Evolutionary conservation across 2,113 vertebrate genomes (phyloP).

Genomic region (Muntiacus muntjak): DNA sequence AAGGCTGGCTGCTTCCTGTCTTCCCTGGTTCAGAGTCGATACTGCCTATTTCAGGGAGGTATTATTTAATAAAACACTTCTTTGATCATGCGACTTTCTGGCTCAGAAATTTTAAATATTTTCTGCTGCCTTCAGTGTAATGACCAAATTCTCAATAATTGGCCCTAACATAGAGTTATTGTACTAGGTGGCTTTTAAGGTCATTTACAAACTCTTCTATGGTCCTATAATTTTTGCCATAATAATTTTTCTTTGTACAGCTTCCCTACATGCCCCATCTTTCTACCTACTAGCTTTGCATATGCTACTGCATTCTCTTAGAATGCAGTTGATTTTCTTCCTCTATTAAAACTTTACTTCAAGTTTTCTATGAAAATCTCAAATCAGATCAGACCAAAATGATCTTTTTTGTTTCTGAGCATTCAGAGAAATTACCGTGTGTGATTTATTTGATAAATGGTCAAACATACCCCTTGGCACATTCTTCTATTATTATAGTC

Average conservation of each 20-base stretch:
- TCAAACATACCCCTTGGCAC: not conserved
- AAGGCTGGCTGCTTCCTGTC: not conserved
- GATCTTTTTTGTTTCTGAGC: not conserved
- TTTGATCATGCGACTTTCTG: constrained; percentile 13
- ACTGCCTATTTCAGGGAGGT: not conserved
- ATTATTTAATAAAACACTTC: not conserved
- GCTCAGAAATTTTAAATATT: not conserved
- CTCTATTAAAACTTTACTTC: not conserved
- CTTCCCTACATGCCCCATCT: not conserved
- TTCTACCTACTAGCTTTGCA: not conserved
- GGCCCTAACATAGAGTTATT: not conserved
- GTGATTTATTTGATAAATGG: not conserved
- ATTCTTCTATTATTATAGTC: not conserved
- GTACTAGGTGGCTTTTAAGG: not conserved
- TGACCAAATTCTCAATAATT: not conserved
- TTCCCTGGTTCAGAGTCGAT: not conserved
- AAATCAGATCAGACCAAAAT: not conserved
- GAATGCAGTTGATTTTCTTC: not conserved
- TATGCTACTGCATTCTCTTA: not conserved
- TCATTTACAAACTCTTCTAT: not conserved
- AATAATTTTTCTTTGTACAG: not conserved
- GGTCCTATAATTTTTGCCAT: not conserved
- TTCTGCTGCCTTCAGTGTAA: not conserved
- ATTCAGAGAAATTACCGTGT: not conserved
- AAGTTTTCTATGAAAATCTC: constrained; percentile 23